These are phyloP conservation scores for Ceryle rudis DNA, from an alignment of 2,797 vertebrate genomes.

Conservation along the genomic window DNA sequence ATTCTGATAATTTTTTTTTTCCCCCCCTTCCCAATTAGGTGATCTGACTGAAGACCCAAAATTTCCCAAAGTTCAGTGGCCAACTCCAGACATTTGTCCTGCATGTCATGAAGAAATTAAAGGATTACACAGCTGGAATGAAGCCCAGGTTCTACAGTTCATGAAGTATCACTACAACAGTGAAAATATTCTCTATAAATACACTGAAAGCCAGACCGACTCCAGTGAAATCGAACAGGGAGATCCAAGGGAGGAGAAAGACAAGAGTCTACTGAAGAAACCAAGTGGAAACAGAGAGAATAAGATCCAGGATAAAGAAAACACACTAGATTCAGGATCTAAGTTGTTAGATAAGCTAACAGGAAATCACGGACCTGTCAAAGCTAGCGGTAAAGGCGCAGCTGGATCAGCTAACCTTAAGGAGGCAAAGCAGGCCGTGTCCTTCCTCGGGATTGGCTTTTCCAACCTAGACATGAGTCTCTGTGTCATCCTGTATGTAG, in stretches of 20 bases:
- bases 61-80: conserved; percentile 93
- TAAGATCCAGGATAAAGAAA: not conserved
- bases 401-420: not conserved
- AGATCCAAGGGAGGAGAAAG: not conserved
- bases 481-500: conserved; percentile 89
- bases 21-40: conserved; percentile 74
- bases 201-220: conserved; percentile 59
- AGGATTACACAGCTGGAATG: conserved; percentile 88
- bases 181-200: conserved; percentile 80
- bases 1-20: not conserved
- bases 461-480: conserved; percentile 96
- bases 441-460: conserved; percentile 88
- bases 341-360: not conserved
- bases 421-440: conserved; percentile 63
- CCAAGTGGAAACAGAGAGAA: not conserved
- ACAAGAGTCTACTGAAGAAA: not conserved
- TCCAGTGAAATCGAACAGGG: not conserved
- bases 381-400: not conserved
- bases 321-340: rapidly evolving
- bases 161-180: conserved; percentile 85
- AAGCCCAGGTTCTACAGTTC: conserved; percentile 84
- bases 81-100: conserved; percentile 88
- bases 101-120: conserved; percentile 88
- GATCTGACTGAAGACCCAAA: conserved; percentile 90
- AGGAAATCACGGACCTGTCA: not conserved